These are phyloP conservation scores for Borostomias antarcticus DNA, from an alignment of 2,797 vertebrate genomes.

Conservation along the genomic window DNA sequence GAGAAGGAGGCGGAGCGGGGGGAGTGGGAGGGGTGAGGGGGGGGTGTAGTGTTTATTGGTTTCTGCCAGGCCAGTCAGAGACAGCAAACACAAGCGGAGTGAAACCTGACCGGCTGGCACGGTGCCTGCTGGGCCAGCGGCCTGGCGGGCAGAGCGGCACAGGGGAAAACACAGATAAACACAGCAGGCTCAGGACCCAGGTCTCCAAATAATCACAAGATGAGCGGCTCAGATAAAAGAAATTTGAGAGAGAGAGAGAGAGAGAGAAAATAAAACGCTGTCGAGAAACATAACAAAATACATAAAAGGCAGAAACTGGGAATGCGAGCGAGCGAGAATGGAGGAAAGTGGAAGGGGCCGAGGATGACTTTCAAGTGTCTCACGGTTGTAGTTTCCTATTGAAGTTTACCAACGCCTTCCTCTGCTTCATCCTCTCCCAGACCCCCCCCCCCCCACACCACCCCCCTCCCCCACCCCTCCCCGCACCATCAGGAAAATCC, in stretches of 20 bases:
- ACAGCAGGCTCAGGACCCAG: slow-evolving; percentile 49
- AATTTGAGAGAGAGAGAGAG: slow-evolving; percentile 2
- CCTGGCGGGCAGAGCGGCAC: slow-evolving; percentile 15
- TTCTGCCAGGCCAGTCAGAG: slow-evolving; percentile 69
- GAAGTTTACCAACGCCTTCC: slow-evolving; percentile 61
- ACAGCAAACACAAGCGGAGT: slow-evolving; percentile 70
- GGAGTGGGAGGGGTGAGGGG: slow-evolving; percentile 39
- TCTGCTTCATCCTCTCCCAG: slow-evolving; percentile 51
- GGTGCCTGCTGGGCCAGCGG: slow-evolving; percentile 48
- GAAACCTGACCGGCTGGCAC: slow-evolving; percentile 72
- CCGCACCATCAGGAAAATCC: slow-evolving; percentile 69
- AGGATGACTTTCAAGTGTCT: slow-evolving; percentile 50
- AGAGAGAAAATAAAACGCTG: background rate
- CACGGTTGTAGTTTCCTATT: slow-evolving; percentile 53
- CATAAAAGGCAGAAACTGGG: background rate
- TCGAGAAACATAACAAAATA: background rate
- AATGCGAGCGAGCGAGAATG: background rate
- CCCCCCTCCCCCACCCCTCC: slow-evolving; percentile 25
- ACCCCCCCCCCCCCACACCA: slow-evolving; percentile 40
- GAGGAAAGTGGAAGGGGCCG: background rate
- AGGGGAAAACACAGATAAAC: slow-evolving; percentile 60
- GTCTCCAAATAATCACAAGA: slow-evolving; percentile 63
- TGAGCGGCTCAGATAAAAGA: slow-evolving; percentile 45
- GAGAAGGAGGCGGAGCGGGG: slow-evolving; percentile 27
- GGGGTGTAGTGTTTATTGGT: slow-evolving; percentile 75